phyloP scores from a whole-genome alignment of 2,797 vertebrate species.

The Sebastes steindachneri region DNA sequence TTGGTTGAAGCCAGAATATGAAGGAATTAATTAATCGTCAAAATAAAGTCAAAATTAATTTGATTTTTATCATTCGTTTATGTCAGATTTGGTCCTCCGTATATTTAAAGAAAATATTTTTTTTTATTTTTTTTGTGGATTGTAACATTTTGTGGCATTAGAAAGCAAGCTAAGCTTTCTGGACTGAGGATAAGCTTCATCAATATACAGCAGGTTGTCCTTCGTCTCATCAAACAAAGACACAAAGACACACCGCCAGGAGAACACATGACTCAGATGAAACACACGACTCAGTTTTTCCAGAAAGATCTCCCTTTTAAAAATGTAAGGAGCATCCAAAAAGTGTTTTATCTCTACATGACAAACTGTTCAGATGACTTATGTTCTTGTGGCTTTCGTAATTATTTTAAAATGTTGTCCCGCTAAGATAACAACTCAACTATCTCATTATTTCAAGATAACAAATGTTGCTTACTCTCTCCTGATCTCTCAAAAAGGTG shows the following conservation, averaged over 20 bases:
- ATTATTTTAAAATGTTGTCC: neutral
- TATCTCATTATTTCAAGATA: neutral
- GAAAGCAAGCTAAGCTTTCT: neutral
- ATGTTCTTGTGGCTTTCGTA: neutral
- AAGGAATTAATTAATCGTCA: neutral
- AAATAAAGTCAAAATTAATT: neutral
- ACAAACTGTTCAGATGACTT: neutral
- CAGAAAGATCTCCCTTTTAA: neutral
- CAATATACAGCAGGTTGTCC: neutral
- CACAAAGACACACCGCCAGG: constrained; percentile 20
- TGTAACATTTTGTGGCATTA: neutral
- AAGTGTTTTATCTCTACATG: neutral
- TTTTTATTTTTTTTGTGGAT: neutral
- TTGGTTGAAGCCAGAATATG: neutral
- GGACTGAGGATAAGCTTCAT: neutral
- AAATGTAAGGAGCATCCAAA: neutral
- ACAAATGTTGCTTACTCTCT: neutral
- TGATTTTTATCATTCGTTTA: neutral
- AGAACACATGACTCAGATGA: neutral
- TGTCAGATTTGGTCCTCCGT: neutral
- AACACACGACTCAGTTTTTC: neutral
- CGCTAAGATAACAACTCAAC: neutral
- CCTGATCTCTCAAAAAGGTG: neutral
- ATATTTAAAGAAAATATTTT: neutral
- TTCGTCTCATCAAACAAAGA: neutral